phyloP scores from a whole-genome alignment of 2,888 invertebrate genomes.

The Acleris holmiana region DNA sequence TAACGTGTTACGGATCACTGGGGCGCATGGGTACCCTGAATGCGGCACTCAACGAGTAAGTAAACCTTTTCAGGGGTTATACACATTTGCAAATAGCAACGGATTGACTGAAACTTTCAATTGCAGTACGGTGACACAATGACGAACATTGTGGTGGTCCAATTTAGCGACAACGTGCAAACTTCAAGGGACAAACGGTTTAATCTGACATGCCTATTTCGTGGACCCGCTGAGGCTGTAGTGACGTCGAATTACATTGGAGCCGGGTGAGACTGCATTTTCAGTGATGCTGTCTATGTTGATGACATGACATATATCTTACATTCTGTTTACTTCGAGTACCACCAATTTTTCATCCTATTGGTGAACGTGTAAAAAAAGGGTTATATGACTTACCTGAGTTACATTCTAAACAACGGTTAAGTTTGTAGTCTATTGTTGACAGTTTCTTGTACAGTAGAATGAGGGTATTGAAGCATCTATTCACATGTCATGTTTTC shows the following conservation, averaged over 20 bases:
- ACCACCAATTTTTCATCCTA: not conserved
- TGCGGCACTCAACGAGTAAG: conserved; percentile 94
- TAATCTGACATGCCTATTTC: conserved; percentile 95
- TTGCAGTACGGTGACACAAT: conserved; percentile 95
- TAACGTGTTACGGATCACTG: conserved; percentile 93
- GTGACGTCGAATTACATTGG: conserved; percentile 97
- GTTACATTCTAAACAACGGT: too few relatives aligned
- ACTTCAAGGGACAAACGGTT: conserved; percentile 95
- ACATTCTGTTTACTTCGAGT: not conserved
- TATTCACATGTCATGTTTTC: conserved; percentile 41
- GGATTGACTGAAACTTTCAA: too few relatives aligned
- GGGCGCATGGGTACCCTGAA: conserved; percentile 96
- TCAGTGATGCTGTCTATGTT: conserved; percentile 17
- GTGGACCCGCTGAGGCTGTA: conserved; percentile 96
- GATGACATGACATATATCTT: conserved; percentile 15
- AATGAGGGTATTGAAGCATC: conserved; percentile 2
- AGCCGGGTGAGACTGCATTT: conserved; percentile 88
- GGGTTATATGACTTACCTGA: too few relatives aligned
- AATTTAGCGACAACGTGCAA: conserved; percentile 96
- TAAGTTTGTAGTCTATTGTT: not conserved
- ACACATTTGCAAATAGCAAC: too few relatives aligned
- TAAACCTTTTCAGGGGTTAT: conserved; percentile 14
- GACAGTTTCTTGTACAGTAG: not conserved
- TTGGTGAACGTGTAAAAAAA: too few relatives aligned
- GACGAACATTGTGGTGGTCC: conserved; percentile 97